A percentile compares a stretch with the other conserved stretches of the same genome.
Conservation (phyloP, 2,888 invertebrate genomes). For the Spilarctia lutea region DNA sequence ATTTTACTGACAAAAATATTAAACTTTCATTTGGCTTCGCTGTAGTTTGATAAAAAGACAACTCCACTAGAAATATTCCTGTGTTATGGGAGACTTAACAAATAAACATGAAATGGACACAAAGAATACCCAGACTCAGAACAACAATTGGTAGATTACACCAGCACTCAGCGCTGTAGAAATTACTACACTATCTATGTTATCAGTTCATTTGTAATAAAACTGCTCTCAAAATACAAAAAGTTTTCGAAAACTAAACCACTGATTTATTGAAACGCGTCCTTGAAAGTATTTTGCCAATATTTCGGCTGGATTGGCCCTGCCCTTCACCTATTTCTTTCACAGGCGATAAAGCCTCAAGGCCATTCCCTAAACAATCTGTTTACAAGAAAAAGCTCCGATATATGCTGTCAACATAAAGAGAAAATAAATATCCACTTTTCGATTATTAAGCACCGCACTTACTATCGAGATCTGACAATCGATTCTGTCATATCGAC, state of each 20-base stretch:
- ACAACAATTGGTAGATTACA: no score
- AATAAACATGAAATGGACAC: no score
- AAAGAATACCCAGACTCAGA: no score
- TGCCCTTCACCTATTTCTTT: conserved; percentile 20
- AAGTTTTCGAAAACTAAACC: neutral
- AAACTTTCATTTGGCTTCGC: no score
- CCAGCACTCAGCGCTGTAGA: no score
- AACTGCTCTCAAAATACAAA: neutral
- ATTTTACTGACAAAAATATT: no score
- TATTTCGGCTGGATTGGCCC: conserved; percentile 1
- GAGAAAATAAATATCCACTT: conserved; percentile 45
- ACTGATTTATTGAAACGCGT: neutral
- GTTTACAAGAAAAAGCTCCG: conserved; percentile 16
- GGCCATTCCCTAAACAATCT: conserved; percentile 15
- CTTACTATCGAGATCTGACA: conserved; percentile 18
- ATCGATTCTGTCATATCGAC: conserved; percentile 24
- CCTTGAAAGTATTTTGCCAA: conserved; percentile 6
- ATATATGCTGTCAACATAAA: conserved; percentile 32
- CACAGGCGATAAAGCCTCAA: conserved; percentile 14
- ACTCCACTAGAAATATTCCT: no score
- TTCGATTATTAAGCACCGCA: conserved; percentile 20
- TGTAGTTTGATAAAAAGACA: no score
- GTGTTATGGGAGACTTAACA: no score
- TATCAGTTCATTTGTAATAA: neutral
- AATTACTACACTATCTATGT: no score